These are phyloP conservation scores for Ophioderma brevispina DNA, from an alignment of 35 echinoderm and acorn worm genomes.

Conservation along the genomic window DNA sequence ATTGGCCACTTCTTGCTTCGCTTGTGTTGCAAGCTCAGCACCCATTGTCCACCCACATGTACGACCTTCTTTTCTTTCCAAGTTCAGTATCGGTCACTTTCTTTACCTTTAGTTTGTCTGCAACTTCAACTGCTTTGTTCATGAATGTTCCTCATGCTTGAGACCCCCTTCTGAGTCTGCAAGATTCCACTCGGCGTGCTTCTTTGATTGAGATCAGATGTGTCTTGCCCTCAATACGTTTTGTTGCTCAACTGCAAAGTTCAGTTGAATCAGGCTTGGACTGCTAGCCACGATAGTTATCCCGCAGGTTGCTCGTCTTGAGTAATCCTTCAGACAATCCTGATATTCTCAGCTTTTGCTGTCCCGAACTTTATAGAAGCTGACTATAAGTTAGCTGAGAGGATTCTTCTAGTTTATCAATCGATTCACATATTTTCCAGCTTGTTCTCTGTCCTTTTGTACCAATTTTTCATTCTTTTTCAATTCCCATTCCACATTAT, in stretches of 20 bases:
- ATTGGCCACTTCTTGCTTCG: too few relatives aligned
- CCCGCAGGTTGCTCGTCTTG: slow-evolving; percentile 14
- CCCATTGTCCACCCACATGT: too few relatives aligned
- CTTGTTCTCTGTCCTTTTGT: background rate
- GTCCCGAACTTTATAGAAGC: background rate
- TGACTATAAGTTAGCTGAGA: background rate
- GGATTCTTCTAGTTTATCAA: background rate
- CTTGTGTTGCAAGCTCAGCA: too few relatives aligned
- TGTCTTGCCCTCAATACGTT: background rate
- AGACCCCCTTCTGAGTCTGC: background rate
- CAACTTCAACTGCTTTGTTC: slow-evolving; percentile 1
- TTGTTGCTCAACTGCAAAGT: slow-evolving; percentile 23
- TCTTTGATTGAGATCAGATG: slow-evolving; percentile 15
- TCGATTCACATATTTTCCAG: background rate
- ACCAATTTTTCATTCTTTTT: slow-evolving; percentile 9
- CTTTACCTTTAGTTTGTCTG: background rate
- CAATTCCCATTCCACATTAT: slow-evolving; percentile 5
- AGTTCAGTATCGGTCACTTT: background rate
- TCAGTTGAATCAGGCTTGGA: background rate
- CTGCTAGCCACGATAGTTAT: slow-evolving; percentile 33
- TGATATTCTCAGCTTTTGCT: background rate
- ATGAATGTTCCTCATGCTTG: slow-evolving; percentile 18
- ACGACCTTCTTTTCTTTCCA: too few relatives aligned
- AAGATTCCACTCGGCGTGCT: slow-evolving; percentile 3
- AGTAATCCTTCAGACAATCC: background rate